Evolutionary conservation across 2,797 vertebrate genomes (phyloP).

Genomic region (Varecia variegata): DNA sequence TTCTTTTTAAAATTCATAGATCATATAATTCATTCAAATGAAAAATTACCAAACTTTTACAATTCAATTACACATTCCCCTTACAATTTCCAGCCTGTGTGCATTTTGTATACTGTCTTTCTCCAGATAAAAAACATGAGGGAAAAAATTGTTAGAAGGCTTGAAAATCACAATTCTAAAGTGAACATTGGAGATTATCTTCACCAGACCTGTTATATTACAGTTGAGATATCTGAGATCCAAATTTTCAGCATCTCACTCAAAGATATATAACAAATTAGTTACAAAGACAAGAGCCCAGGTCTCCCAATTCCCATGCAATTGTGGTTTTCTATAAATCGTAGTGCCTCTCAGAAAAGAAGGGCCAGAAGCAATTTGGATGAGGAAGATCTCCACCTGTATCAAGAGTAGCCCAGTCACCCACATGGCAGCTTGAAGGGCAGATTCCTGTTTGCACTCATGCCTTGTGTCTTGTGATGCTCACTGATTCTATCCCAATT

Average conservation of each 20-base stretch:
- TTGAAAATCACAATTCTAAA: background rate
- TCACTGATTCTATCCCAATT: background rate
- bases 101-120: background rate
- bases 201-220: background rate
- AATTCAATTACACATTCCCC: background rate
- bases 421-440: background rate
- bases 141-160: background rate
- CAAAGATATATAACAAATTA: background rate
- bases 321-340: background rate
- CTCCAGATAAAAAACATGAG: background rate
- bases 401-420: background rate
- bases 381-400: background rate
- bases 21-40: background rate
- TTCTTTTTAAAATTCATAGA: background rate
- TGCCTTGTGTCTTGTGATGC: background rate
- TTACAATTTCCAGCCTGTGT: background rate
- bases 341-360: background rate
- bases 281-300: background rate
- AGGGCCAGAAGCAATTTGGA: background rate
- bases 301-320: background rate
- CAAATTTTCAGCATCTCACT: background rate
- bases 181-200: background rate
- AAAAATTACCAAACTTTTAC: constrained; percentile 2
- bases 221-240: background rate
- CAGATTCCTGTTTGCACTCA: background rate